Evolutionary conservation across 2,113 vertebrate species (phyloP), one percentile per base, ranked within the genome.

Genomic region (Lophotis ruficrista): DNA sequence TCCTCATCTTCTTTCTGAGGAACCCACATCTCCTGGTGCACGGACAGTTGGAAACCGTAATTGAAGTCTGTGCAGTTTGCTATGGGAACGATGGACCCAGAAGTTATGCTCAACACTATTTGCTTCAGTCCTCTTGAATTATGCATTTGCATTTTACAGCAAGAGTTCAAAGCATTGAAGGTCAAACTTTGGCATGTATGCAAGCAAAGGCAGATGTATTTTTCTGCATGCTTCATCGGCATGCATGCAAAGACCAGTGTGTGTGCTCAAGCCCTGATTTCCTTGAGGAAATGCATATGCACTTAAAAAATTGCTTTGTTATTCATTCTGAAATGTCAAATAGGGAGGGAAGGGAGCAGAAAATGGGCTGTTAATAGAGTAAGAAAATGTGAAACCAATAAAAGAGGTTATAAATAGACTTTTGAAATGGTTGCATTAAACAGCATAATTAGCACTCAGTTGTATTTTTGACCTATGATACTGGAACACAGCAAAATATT

Each of bases 231-330:
- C 76, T 95, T 83, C 62, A 53, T 75, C 7, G 14, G 47, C 76
- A 81, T 70, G 88, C 71, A 68, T 64, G 72, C 88, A 77, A 93
- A 87, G 61, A 93, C 57, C 0, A 7, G 31, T 17, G 48, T 27
- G n/a, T 70, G 45, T 51, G 68, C 54, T 90, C 60, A 66, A 88
- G 62, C 30, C 47, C 68, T 64, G 83, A 94, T 93, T 94, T 97
- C 85, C 93, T 96, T 86, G 51, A 96, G 89, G 81, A 97, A 94
- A 95, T 87, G 73, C 83, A 82, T 53, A 94, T 50, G 48, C 73
- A 79, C 77, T 93, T 94, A 72, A 75, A 93, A 91, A 89, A 30
- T 7, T 51, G 53, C 89, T 91, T 93, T 2, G 35, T 93, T 95
- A 89, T 89, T 93, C 69, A 50, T 84, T 91, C 77, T 94, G 73